These are phyloP conservation scores for Ypsolopha sequella DNA, from an alignment of 2,888 invertebrate genomes.

Conservation along the genomic window DNA sequence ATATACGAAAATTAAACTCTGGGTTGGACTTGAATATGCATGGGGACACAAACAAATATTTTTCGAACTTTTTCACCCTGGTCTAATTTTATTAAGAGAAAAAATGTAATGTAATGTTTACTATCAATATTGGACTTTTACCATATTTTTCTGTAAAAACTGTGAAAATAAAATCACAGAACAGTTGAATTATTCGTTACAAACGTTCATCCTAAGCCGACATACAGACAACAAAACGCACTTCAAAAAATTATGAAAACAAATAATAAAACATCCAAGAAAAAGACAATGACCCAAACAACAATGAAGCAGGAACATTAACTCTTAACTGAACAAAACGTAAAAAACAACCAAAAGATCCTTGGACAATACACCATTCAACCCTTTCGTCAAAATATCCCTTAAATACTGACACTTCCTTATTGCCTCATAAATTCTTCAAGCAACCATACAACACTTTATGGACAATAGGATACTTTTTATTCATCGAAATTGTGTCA, in stretches of 20 bases:
- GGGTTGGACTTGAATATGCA: too few species aligned
- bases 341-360: slow-evolving; percentile 51
- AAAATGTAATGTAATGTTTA: too few species aligned
- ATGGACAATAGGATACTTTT: background rate
- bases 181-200: too few species aligned
- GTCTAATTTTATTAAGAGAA: too few species aligned
- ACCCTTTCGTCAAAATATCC: slow-evolving; percentile 66
- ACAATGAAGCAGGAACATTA: slow-evolving; percentile 49
- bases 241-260: slow-evolving; percentile 53
- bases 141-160: too few species aligned
- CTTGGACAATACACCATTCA: slow-evolving; percentile 52
- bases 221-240: slow-evolving; percentile 11
- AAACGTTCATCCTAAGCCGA: too few species aligned
- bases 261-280: slow-evolving; percentile 42
- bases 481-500: too few species aligned
- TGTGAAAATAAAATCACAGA: too few species aligned
- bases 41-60: too few species aligned
- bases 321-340: slow-evolving; percentile 31
- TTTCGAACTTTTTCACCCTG: too few species aligned
- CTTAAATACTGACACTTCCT: slow-evolving; percentile 54
- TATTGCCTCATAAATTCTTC: slow-evolving; percentile 62
- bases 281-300: slow-evolving; percentile 44
- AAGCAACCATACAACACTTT: slow-evolving; percentile 31
- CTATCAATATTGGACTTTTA: too few species aligned
- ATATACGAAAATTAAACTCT: too few species aligned